phyloP scores from a whole-genome alignment of 2,113 vertebrate genomes.

The Amazona guildingii region DNA sequence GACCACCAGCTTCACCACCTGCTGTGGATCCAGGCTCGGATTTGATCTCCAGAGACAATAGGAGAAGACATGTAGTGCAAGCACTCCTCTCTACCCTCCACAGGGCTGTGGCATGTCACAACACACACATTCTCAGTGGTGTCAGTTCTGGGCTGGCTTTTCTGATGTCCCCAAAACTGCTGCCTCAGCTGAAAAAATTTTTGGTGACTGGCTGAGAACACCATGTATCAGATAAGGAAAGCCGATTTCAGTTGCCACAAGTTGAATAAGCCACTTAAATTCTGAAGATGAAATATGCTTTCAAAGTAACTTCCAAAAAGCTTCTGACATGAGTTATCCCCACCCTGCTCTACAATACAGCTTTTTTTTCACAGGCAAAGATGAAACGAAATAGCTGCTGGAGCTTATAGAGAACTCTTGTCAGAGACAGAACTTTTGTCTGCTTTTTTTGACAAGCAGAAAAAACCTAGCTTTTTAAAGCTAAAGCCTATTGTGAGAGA shows the following conservation, averaged over 20 bases:
- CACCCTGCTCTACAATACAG: neutral
- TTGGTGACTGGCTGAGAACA: neutral
- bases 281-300: conserved; percentile 53
- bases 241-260: conserved; percentile 10
- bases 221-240: neutral
- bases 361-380: conserved; percentile 42
- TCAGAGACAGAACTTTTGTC: conserved; percentile 36
- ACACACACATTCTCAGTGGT: neutral
- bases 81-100: neutral
- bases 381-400: conserved; percentile 39
- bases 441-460: conserved; percentile 51
- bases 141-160: neutral
- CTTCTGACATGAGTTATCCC: conserved; percentile 30
- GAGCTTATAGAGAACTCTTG: conserved; percentile 27
- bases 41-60: neutral
- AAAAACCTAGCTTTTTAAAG: conserved; percentile 39
- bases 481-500: conserved; percentile 44
- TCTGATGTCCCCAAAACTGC: neutral
- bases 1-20: neutral
- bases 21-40: neutral
- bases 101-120: neutral
- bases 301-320: conserved; percentile 61
- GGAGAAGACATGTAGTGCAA: neutral
- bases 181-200: conserved; percentile 34
- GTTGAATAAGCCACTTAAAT: conserved; percentile 59